Evolutionary conservation across 2,797 vertebrate species (phyloP).

Genomic region (Bucorvus abyssinicus): DNA sequence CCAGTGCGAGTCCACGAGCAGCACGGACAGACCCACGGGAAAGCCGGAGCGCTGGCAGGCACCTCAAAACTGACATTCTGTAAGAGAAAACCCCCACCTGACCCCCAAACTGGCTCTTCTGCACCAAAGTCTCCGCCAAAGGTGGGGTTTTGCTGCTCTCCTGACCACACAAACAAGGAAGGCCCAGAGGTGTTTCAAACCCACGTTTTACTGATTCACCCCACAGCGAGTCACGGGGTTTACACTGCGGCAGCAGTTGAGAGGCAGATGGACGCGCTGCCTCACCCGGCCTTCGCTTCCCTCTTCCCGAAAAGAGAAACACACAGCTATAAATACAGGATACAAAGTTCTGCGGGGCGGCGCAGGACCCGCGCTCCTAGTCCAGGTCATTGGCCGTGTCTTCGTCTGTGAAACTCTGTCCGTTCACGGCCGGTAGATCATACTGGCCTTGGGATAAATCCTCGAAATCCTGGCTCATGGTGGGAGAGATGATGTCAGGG

Average conservation of each 20-base stretch:
- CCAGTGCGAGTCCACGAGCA: fast-evolving
- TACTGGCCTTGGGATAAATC: conserved; percentile 86
- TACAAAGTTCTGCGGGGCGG: not conserved
- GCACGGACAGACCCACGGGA: not conserved
- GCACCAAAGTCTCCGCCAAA: fast-evolving
- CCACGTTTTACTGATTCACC: conserved; percentile 2
- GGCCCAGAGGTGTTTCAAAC: not conserved
- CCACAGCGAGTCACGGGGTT: fast-evolving
- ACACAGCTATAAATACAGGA: conserved; percentile 4
- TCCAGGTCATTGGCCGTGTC: conserved; percentile 52
- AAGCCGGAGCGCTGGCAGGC: fast-evolving
- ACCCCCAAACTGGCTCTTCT: fast-evolving
- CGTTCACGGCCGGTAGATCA: conserved; percentile 80
- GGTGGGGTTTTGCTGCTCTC: not conserved
- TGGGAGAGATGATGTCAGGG: conserved; percentile 89
- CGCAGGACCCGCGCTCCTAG: not conserved
- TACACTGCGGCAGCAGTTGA: not conserved
- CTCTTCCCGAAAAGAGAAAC: not conserved
- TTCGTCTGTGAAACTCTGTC: conserved; percentile 75
- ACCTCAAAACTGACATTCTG: fast-evolving
- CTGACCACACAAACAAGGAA: not conserved
- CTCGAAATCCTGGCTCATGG: conserved; percentile 90
- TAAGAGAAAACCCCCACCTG: fast-evolving
- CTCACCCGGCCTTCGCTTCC: not conserved
- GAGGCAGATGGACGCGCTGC: not conserved